Base-by-base conservation (phyloP, 2,888 invertebrate genomes). In the Cremastinae sp. region DNA sequence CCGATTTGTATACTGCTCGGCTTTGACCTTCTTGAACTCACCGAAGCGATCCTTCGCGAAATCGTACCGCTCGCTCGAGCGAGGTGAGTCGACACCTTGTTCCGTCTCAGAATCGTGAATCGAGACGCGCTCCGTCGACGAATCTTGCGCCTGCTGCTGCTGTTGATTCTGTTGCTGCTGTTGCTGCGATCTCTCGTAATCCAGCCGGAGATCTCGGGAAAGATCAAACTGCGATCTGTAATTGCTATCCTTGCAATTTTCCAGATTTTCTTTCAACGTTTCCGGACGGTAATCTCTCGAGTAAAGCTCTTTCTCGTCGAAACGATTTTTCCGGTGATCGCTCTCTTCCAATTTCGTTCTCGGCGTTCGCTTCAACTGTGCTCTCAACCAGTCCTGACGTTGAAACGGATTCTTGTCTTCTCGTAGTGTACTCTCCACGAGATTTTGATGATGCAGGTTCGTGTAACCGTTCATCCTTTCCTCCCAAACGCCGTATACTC, bases 401-500 rank as follows among this genome's bases (percentile, higher is more conserved):
- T 91, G 91, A 83, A 92, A 91, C 74, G 90, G 88, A 47, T 79
- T 76, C 47, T 80, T 80, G 7, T 79, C 78, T 28, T 77, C 79
- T n/a, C 73, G 12, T 2, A 75, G 69, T 1, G 49, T 65, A 22
- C 51, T 69, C 7, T 80, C 78, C 10, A 76, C 64, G 39, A 74
- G 59, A 37, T 58, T 74, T 37, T 78, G 80, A 45, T 74, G 75
- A 77, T 72, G 82, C 12, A 65, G 80, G 12, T 79, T 73, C 0
- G 81, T 65, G 74, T 86, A 88, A n/a, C 83, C 82, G 69, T 85
- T 87, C 55, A 90, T 86, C 70, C 91, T 83, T 43, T 91, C 91
- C 83, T 93, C 93, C 93, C 93, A 93, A n/a, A 92, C 93, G 22
- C 92, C 93, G 85, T 93, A 94, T 0, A 93, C 93, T 70, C 93